Percentiles rank a stretch among this genome's conserved stretches.
Conservation (phyloP, 2,113 vertebrate genomes). For the Corapipo altera region DNA sequence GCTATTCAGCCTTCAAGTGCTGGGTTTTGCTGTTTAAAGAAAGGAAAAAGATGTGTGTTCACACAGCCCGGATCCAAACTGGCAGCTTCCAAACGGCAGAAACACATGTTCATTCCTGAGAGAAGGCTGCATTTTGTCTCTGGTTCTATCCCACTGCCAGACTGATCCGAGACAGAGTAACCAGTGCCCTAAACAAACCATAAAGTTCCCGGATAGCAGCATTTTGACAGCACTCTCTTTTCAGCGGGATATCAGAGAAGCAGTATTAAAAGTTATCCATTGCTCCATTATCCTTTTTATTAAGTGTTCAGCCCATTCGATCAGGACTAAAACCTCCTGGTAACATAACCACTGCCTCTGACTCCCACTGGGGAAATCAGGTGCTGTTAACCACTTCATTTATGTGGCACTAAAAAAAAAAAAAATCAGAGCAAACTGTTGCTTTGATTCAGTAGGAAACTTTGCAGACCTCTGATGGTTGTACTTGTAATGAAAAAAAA, state of each 20-base stretch:
- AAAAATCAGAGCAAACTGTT: not conserved
- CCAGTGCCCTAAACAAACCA: not conserved
- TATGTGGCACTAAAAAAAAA: not conserved
- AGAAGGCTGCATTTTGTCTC: not conserved
- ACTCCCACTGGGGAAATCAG: not conserved
- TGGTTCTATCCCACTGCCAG: not conserved
- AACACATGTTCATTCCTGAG: fast-evolving
- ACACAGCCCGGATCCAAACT: not conserved
- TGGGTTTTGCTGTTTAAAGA: not conserved
- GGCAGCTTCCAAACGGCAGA: not conserved
- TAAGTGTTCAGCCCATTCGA: not conserved
- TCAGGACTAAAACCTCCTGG: constrained; percentile 23
- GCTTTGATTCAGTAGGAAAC: not conserved
- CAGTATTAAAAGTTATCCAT: not conserved
- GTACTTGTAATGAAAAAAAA: not conserved
- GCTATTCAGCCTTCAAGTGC: constrained; percentile 46
- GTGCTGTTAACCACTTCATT: not conserved
- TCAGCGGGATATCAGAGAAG: not conserved
- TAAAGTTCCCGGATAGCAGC: not conserved
- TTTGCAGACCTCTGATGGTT: not conserved
- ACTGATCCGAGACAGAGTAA: fast-evolving
- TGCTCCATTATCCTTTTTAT: constrained; percentile 17
- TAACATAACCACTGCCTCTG: not conserved
- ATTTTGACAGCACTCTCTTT: not conserved
- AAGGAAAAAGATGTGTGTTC: not conserved